phyloP scores from a whole-genome alignment of 1,140 invertebrate genomes.

The Brachionus calyciflorus region DNA sequence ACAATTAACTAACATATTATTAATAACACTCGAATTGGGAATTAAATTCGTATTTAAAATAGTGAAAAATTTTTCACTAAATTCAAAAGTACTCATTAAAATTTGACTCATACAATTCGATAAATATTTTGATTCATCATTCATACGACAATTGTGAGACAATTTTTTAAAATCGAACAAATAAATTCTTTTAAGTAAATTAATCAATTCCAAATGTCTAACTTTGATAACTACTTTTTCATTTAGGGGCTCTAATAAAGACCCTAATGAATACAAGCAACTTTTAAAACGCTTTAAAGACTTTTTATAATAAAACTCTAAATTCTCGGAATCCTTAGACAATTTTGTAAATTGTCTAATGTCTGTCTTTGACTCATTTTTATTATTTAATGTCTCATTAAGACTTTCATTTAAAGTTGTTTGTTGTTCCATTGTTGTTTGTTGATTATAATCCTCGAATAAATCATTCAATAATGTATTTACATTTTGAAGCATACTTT shows the following conservation, averaged over 20 bases:
- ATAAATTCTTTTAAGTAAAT: conserved; percentile 7
- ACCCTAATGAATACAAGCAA: background rate
- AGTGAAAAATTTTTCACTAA: conserved; percentile 3
- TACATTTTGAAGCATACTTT: conserved; percentile 6
- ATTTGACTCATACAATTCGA: background rate
- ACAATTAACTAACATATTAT: conserved; percentile 10
- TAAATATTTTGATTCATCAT: conserved; percentile 9
- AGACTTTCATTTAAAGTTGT: background rate
- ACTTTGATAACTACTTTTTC: background rate
- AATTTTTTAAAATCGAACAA: conserved; percentile 33
- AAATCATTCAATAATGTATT: conserved; percentile 1
- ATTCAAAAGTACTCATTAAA: background rate
- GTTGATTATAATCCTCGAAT: conserved; percentile 9
- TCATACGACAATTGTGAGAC: background rate
- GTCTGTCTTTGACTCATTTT: background rate
- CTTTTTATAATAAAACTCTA: conserved; percentile 31
- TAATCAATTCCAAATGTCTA: background rate
- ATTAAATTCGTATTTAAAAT: conserved; percentile 31
- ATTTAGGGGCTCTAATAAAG: background rate
- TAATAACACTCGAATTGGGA: background rate
- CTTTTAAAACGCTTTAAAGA: conserved; percentile 22
- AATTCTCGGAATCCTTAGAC: background rate
- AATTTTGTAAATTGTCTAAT: background rate
- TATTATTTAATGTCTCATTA: background rate
- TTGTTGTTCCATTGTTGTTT: background rate